Evolutionary conservation across 2,888 invertebrate species (phyloP).

Genomic region (Busseola fusca): DNA sequence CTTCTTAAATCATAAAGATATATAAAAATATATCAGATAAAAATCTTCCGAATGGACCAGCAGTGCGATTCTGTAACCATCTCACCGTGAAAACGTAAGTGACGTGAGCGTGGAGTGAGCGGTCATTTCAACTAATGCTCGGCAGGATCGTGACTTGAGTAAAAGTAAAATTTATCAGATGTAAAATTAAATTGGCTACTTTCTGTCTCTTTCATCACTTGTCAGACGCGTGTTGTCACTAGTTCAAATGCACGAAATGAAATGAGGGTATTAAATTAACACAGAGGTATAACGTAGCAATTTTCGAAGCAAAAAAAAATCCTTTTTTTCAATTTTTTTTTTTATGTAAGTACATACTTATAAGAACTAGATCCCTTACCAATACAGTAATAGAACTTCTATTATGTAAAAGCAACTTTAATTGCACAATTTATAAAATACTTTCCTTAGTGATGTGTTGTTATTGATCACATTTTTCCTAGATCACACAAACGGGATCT

Average conservation of each 20-base stretch:
- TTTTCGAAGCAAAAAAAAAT: slow-evolving; percentile 4
- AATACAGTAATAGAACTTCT: slow-evolving; percentile 21
- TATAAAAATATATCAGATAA: too few relatives aligned
- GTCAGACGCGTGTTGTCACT: slow-evolving; percentile 63
- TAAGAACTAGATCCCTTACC: slow-evolving; percentile 9
- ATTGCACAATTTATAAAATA: slow-evolving; percentile 41
- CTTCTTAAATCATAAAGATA: slow-evolving; percentile 12
- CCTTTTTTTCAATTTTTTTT: background rate
- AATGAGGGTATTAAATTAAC: slow-evolving; percentile 59
- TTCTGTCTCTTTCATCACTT: slow-evolving; percentile 1
- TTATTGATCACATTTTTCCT: slow-evolving; percentile 63
- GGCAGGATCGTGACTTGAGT: slow-evolving; percentile 26
- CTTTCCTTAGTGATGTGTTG: slow-evolving; percentile 63
- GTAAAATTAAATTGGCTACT: slow-evolving; percentile 21
- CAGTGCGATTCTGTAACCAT: too few relatives aligned
- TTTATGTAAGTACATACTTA: slow-evolving; percentile 22
- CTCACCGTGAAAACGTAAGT: too few relatives aligned
- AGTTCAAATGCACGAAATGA: slow-evolving; percentile 73
- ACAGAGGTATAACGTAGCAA: slow-evolving; percentile 52
- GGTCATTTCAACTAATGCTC: too few relatives aligned
- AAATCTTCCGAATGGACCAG: slow-evolving; percentile 1
- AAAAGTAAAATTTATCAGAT: slow-evolving; percentile 16
- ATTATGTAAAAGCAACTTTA: slow-evolving; percentile 26
- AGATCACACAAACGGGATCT: slow-evolving; percentile 60
- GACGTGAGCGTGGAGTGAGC: too few relatives aligned